A percentile compares a stretch with the other conserved stretches of the same genome.
phyloP scores from a whole-genome alignment of 2,113 vertebrate species.

The Nycticryphes semicollaris region DNA sequence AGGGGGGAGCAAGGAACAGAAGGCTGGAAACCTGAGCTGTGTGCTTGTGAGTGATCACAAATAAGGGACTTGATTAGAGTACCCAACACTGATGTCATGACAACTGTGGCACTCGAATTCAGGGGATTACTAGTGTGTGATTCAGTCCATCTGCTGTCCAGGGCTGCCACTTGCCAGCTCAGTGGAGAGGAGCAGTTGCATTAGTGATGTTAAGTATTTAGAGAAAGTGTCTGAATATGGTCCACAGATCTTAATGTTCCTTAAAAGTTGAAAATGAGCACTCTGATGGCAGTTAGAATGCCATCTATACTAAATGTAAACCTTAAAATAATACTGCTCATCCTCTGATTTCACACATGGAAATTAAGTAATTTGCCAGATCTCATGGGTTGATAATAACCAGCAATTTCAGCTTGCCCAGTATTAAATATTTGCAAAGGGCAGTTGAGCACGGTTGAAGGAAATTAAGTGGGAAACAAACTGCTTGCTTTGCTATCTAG shows the following conservation, averaged over 20 bases:
- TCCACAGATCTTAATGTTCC: neutral
- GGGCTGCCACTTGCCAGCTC: neutral
- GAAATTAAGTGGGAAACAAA: conserved; percentile 3
- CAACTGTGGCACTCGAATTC: neutral
- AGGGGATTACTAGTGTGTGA: neutral
- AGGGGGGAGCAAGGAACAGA: neutral
- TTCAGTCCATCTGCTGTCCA: neutral
- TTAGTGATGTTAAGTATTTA: neutral
- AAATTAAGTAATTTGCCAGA: conserved; percentile 6
- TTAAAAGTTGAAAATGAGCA: neutral
- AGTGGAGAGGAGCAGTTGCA: neutral
- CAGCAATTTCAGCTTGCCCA: neutral
- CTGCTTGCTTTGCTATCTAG: neutral
- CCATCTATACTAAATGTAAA: neutral
- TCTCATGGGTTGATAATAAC: neutral
- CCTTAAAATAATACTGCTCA: neutral
- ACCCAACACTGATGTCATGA: neutral
- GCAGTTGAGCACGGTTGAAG: neutral
- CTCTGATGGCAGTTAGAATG: neutral
- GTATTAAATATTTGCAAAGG: conserved; percentile 14
- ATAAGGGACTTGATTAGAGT: neutral
- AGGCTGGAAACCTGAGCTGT: neutral
- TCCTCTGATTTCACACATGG: neutral
- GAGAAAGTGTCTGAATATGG: neutral
- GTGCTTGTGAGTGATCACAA: neutral